Percentiles rank a stretch among this genome's conserved stretches.
These are phyloP conservation scores for Odocoileus virginianus DNA, from an alignment of 2,113 vertebrate genomes.

Conservation along the genomic window DNA sequence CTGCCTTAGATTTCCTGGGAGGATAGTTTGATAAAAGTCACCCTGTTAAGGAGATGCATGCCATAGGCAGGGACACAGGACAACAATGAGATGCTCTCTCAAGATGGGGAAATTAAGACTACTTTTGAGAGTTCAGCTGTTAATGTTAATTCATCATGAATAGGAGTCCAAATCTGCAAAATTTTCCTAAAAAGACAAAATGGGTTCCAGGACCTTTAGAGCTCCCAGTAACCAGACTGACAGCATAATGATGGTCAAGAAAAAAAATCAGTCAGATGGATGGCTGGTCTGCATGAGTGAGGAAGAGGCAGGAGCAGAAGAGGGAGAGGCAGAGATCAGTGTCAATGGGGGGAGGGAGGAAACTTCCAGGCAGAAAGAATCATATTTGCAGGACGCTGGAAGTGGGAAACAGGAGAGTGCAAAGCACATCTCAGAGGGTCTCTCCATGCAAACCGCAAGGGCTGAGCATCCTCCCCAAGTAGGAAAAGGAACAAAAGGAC, in stretches of 20 bases:
- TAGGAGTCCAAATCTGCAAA: neutral
- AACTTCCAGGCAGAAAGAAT: neutral
- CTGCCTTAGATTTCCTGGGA: neutral
- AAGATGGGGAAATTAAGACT: neutral
- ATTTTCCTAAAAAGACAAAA: neutral
- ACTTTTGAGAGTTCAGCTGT: neutral
- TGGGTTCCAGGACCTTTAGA: neutral
- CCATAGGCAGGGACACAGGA: neutral
- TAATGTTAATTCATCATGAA: neutral
- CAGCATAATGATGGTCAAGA: neutral
- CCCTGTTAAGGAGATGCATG: neutral
- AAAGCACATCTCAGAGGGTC: neutral
- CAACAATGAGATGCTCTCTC: neutral
- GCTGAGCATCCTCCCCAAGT: neutral
- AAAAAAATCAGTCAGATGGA: neutral
- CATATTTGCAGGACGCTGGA: neutral
- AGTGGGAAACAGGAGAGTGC: neutral
- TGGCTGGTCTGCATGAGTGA: neutral
- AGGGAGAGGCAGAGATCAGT: neutral
- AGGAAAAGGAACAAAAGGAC: neutral
- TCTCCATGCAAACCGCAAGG: neutral
- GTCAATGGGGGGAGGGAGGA: neutral
- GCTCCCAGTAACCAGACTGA: neutral
- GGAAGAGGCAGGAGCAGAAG: neutral
- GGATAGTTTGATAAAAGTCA: neutral